Conservation (phyloP, 2,113 vertebrate genomes). For the Muscicapa adusta region DNA sequence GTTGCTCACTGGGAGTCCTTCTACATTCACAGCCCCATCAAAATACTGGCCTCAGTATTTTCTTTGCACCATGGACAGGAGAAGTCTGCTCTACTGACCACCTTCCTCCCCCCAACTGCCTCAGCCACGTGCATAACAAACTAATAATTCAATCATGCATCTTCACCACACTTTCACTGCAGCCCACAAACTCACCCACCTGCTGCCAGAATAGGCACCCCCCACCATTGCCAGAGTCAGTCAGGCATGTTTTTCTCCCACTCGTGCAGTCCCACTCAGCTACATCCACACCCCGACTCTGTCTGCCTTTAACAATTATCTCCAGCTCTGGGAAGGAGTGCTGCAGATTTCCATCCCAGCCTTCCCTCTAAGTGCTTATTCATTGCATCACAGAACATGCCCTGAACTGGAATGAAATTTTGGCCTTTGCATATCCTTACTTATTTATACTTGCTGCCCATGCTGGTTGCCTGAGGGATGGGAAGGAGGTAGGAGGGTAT, state of each 20-base stretch:
- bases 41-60: not conserved
- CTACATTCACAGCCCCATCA: not conserved
- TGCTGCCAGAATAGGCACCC: slow-evolving; percentile 3
- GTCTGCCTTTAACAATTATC: slow-evolving; percentile 16
- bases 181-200: not conserved
- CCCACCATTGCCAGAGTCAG: not conserved
- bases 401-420: not conserved
- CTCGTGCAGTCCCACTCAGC: slow-evolving; percentile 3
- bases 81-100: not conserved
- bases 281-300: slow-evolving; percentile 2
- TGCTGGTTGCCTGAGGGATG: slow-evolving; percentile 3
- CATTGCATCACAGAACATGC: not conserved
- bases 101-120: not conserved
- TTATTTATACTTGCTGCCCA: slow-evolving; percentile 22
- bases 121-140: not conserved
- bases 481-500: not conserved
- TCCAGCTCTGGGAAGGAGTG: not conserved
- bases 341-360: not conserved
- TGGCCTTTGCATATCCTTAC: not conserved
- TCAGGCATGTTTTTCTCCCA: slow-evolving; percentile 31
- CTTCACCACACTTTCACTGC: not conserved
- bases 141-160: slow-evolving; percentile 13
- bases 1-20: not conserved
- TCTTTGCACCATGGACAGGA: not conserved
- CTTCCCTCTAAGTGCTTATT: not conserved